Evolutionary conservation across 2,888 invertebrate species (phyloP).

Genomic region (Caenorhabditis drosophilae): DNA sequence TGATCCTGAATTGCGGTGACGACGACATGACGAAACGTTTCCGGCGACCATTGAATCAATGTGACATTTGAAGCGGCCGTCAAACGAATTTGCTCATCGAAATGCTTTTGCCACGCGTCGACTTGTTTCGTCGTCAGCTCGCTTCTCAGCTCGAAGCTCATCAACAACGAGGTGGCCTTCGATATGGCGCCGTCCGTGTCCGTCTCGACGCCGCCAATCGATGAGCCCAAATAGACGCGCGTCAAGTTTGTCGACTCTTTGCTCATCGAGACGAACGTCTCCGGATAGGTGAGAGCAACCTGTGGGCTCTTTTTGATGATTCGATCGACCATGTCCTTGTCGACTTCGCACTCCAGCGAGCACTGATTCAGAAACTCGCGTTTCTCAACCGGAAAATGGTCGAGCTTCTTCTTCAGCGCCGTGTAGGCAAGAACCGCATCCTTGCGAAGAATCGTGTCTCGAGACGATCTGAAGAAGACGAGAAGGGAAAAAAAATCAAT

Average conservation of each 20-base stretch:
- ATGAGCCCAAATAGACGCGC: slow-evolving; percentile 44
- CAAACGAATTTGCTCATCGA: slow-evolving; percentile 48
- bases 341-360: slow-evolving; percentile 40
- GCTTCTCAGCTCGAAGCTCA: slow-evolving; percentile 52
- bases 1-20: slow-evolving; percentile 21
- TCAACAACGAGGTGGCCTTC: slow-evolving; percentile 53
- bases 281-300: slow-evolving; percentile 54
- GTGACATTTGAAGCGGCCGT: slow-evolving; percentile 41
- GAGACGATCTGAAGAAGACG: slow-evolving; percentile 29
- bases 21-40: slow-evolving; percentile 31
- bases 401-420: slow-evolving; percentile 47
- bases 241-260: slow-evolving; percentile 49
- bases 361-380: slow-evolving; percentile 41
- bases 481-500: too few species aligned
- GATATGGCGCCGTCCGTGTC: slow-evolving; percentile 60
- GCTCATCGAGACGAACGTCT: slow-evolving; percentile 52
- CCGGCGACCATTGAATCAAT: slow-evolving; percentile 44
- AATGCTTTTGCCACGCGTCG: slow-evolving; percentile 50
- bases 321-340: slow-evolving; percentile 51
- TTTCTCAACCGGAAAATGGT: slow-evolving; percentile 44
- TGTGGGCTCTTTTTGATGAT: slow-evolving; percentile 51
- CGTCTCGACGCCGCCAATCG: slow-evolving; percentile 54
- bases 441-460: slow-evolving; percentile 47
- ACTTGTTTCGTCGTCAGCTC: slow-evolving; percentile 46
- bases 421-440: slow-evolving; percentile 48